Evolutionary conservation across 2,113 vertebrate species (phyloP), one percentile per base, ranked within the genome.

Genomic region (Etheostoma spectabile): DNA sequence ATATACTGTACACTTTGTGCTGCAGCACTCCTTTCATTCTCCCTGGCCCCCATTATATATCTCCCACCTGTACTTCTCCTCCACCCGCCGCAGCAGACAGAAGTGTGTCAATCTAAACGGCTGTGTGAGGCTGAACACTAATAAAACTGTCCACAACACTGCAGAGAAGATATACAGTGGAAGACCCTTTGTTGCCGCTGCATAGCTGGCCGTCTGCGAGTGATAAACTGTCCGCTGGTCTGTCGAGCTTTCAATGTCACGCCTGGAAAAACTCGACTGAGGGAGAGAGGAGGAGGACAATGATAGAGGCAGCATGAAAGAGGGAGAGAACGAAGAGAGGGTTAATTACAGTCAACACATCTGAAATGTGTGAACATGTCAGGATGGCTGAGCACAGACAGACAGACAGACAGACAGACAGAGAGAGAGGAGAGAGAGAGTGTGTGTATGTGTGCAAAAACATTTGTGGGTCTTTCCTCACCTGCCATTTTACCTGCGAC

Each of bases 391-490:
- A 64, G 38, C 16, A 42, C n/a, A 0, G 10, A 2, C 8, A 4
- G 5, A 3, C 3, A 4, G 3, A 3, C 3, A 3, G 2, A 3
- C 3, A 3, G 2, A 3, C 3, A n/a, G n/a, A n/a, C n/a, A n/a
- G n/a, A n/a, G n/a, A n/a, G n/a, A n/a, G n/a, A n/a, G n/a, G n/a
- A n/a, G n/a, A n/a, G n/a, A n/a, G n/a, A n/a, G n/a, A n/a, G 27
- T 30, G 35, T 13, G 8, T 19, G 21, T 30, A 18, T 49, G 30
- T 38, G 35, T 38, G 8, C 0, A 38, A 59, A 59, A 22, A 62
- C 1, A 22, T 61, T 3, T 10, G 21, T 19, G 38, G n/a, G 30
- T 18, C 16, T 42, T 38, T 48, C 16, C 42, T 4, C 38, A 56
- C 38, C 56, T 74, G 64, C 1, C 21, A 38, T 15, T 7, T 61